A percentile compares a stretch with the other conserved stretches of the same genome.
Evolutionary conservation across 2,113 vertebrate species (phyloP).

Genomic region (Macrotis lagotis): DNA sequence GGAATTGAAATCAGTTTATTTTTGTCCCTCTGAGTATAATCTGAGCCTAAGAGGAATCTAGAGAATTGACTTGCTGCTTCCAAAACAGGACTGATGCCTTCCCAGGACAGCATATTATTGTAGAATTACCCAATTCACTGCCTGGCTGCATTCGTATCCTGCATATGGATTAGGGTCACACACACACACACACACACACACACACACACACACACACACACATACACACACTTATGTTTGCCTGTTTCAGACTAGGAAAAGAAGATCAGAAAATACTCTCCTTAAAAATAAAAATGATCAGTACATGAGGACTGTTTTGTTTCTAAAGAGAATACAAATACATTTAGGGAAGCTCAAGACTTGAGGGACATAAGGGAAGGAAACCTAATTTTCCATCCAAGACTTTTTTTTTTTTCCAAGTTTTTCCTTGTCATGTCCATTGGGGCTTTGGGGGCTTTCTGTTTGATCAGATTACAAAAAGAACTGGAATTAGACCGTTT

Average conservation of each 20-base stretch:
- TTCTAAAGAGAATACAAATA: neutral
- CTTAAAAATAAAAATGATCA: constrained; percentile 5
- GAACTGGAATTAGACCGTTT: constrained; percentile 70
- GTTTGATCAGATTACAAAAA: constrained; percentile 78
- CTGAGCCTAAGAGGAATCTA: constrained; percentile 16
- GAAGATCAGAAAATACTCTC: neutral
- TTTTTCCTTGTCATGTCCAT: constrained; percentile 68
- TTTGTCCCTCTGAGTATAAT: constrained; percentile 36
- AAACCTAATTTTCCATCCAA: constrained; percentile 37
- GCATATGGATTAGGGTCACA: neutral
- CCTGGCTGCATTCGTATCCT: constrained; percentile 4
- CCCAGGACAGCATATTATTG: constrained; percentile 50
- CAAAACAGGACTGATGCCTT: constrained; percentile 17
- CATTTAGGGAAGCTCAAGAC: neutral
- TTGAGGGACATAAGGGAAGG: neutral
- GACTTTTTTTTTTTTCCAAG: constrained; percentile 20
- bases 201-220: neutral
- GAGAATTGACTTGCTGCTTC: neutral
- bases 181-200: neutral
- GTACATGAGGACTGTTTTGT: neutral
- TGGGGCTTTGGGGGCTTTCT: constrained; percentile 48
- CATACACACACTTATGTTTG: neutral
- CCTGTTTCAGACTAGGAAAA: neutral
- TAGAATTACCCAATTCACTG: neutral
- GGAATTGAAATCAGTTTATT: constrained; percentile 16